These are phyloP conservation scores for Chrysopa pallens DNA, from an alignment of 1,140 invertebrate species.

Conservation along the genomic window DNA sequence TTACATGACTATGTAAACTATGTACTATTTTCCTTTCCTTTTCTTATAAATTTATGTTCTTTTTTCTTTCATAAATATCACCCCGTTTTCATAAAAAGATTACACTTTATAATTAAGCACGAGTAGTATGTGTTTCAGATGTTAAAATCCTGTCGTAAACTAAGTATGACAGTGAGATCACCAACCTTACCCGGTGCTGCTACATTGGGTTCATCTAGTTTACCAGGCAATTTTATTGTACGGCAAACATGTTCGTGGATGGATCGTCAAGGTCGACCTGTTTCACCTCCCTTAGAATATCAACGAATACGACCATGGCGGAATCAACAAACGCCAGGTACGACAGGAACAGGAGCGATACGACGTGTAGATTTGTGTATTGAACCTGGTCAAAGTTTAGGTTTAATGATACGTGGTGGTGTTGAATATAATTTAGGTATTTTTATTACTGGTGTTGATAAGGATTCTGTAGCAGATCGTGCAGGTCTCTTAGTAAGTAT, in stretches of 20 bases:
- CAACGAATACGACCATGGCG: conserved; percentile 21
- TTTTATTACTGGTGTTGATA: conserved; percentile 87
- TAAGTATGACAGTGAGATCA: conserved; percentile 73
- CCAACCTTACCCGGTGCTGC: conserved; percentile 25
- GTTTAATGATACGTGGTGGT: conserved; percentile 85
- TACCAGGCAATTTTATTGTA: conserved; percentile 34
- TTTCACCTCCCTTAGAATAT: conserved; percentile 60
- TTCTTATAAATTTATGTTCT: too few species aligned
- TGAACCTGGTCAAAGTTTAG: conserved; percentile 74
- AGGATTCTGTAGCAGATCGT: conserved; percentile 75
- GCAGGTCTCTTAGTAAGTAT: conserved; percentile 68
- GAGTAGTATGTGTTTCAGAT: conserved; percentile 37
- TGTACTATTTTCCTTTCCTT: too few species aligned
- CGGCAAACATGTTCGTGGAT: conserved; percentile 83
- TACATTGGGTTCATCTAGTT: conserved; percentile 18
- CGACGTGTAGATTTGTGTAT: conserved; percentile 62
- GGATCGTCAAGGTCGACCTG: conserved; percentile 69
- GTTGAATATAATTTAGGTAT: conserved; percentile 87
- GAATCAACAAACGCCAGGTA: conserved; percentile 17
- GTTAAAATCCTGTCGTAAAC: conserved; percentile 66
- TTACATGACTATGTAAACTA: too few species aligned
- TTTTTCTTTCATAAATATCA: too few species aligned
- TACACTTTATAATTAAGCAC: too few species aligned
- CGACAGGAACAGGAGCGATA: conserved; percentile 20
- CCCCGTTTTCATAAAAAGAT: too few species aligned